Conservation (phyloP, 2,113 vertebrate genomes). For the Mobula birostris region DNA sequence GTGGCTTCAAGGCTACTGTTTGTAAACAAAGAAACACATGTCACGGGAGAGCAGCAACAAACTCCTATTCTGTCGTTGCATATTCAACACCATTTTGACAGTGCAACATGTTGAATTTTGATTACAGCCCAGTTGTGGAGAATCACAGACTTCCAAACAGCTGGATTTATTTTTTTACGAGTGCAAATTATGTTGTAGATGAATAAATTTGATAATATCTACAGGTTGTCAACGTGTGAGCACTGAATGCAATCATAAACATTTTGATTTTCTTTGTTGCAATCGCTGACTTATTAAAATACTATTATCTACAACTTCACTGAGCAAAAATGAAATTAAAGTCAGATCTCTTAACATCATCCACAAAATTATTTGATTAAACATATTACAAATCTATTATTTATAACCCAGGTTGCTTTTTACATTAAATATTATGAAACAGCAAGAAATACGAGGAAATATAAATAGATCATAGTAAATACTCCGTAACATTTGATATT, state of each 20-base stretch:
- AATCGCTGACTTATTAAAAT: conserved; percentile 5
- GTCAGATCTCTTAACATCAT: neutral
- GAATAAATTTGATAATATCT: neutral
- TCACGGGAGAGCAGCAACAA: neutral
- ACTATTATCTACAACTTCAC: neutral
- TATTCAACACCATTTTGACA: neutral
- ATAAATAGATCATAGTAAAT: neutral
- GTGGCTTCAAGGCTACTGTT: neutral
- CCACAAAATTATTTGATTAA: neutral
- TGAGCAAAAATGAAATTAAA: neutral
- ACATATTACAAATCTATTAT: neutral
- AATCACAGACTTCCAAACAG: neutral
- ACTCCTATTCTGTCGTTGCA: neutral
- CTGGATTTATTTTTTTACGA: neutral
- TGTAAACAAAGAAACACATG: neutral
- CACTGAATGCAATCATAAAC: neutral
- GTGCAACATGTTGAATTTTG: neutral
- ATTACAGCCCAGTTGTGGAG: neutral
- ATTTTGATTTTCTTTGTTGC: neutral
- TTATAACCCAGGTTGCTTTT: neutral
- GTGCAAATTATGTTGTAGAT: neutral
- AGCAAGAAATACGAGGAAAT: neutral
- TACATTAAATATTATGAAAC: neutral
- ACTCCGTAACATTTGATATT: neutral
- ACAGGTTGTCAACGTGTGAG: neutral